Conservation (phyloP, 1,140 invertebrate species). For the Penaeus japonicus region DNA sequence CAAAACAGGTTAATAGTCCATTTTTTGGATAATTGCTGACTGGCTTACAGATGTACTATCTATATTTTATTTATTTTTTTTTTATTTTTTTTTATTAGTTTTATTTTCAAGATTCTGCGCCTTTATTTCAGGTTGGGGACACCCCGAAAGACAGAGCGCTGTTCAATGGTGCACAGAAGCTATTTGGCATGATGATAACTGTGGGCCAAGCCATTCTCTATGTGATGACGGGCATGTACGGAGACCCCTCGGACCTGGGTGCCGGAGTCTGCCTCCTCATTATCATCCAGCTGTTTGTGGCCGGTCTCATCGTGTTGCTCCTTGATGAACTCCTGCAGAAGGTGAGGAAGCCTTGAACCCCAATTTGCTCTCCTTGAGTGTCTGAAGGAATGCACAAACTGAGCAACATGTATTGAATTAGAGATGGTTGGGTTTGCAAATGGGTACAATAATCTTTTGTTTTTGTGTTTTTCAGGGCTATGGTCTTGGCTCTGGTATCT, state of each 20-base stretch:
- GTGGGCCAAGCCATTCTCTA: slow-evolving; percentile 99
- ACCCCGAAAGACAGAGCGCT: slow-evolving; percentile 98
- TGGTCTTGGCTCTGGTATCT: slow-evolving; percentile 98
- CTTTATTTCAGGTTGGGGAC: slow-evolving; percentile 81
- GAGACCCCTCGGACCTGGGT: slow-evolving; percentile 97
- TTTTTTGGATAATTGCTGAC: too few relatives aligned
- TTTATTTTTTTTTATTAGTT: too few relatives aligned
- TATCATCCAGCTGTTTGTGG: slow-evolving; percentile 98
- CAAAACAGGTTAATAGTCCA: too few relatives aligned
- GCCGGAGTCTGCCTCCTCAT: slow-evolving; percentile 98
- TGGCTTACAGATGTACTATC: too few relatives aligned
- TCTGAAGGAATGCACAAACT: too few relatives aligned
- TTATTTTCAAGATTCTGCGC: too few relatives aligned
- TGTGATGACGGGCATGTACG: slow-evolving; percentile 99
- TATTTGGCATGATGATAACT: slow-evolving; percentile 99
- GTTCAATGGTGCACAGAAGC: slow-evolving; percentile 99
- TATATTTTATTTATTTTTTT: too few relatives aligned
- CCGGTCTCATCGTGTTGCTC: slow-evolving; percentile 96
- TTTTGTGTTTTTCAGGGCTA: slow-evolving; percentile 62
- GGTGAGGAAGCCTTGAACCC: slow-evolving; percentile 50
- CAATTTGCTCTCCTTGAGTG: too few relatives aligned
- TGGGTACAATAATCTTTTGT: neutral
- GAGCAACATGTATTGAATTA: slow-evolving; percentile 61
- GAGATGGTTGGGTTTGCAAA: neutral
- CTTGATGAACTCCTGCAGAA: slow-evolving; percentile 98